A percentile compares a stretch with the other conserved stretches of the same genome.
phyloP scores from a whole-genome alignment of 2,113 vertebrate species.

The Syrmaticus mikado region DNA sequence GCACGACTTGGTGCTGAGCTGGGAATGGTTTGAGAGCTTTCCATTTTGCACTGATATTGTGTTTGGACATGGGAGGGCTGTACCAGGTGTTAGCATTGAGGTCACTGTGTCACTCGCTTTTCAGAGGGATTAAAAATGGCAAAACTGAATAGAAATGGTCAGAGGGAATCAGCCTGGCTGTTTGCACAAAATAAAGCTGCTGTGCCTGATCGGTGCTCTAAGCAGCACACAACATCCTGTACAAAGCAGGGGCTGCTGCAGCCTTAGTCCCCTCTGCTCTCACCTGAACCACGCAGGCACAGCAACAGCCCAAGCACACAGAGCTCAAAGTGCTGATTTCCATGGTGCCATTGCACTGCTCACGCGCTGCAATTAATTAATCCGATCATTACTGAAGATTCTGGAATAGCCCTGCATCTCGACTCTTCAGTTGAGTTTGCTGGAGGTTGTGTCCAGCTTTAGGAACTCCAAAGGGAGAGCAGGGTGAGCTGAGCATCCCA shows the following conservation, averaged over 20 bases:
- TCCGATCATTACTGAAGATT: neutral
- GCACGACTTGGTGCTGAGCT: too few relatives aligned
- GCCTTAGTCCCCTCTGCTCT: neutral
- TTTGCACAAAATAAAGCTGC: neutral
- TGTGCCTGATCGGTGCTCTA: neutral
- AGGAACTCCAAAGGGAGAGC: neutral
- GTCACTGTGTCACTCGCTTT: neutral
- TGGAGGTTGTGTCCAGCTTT: neutral
- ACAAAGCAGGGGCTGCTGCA: neutral
- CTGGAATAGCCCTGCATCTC: neutral
- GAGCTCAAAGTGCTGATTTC: neutral
- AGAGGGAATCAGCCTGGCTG: neutral
- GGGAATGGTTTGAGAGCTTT: fast-evolving
- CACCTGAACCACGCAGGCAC: fast-evolving
- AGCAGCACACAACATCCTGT: fast-evolving
- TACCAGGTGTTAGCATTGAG: neutral
- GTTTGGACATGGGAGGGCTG: fast-evolving
- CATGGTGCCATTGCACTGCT: neutral
- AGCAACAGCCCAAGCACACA: fast-evolving
- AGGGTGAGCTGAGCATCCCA: neutral
- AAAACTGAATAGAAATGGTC: neutral
- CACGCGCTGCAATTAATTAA: neutral
- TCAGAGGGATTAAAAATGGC: neutral
- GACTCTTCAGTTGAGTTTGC: neutral
- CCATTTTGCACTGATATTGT: neutral